Percentiles rank a stretch among this genome's conserved stretches.
Conservation (phyloP, 2,888 invertebrate genomes). For the Malachius bipustulatus region DNA sequence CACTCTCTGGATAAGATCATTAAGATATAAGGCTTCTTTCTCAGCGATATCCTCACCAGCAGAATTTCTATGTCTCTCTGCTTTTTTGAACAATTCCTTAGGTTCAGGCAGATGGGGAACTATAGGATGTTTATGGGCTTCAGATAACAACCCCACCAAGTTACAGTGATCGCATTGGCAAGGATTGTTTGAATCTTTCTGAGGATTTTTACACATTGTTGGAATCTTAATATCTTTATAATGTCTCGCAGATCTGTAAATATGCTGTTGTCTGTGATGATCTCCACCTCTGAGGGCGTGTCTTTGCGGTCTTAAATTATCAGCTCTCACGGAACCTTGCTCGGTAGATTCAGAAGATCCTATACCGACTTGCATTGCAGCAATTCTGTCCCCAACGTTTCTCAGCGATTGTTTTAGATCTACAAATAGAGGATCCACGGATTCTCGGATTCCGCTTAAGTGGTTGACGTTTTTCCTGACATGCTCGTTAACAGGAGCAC, state of each 20-base stretch:
- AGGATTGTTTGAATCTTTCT: conserved; percentile 20
- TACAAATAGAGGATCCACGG: conserved; percentile 11
- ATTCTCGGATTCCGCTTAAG: conserved; percentile 12
- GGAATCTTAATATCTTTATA: conserved; percentile 25
- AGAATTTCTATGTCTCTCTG: neutral
- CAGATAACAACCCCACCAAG: conserved; percentile 30
- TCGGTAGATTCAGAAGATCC: conserved; percentile 11
- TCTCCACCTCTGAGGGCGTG: conserved; percentile 12
- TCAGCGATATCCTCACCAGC: neutral
- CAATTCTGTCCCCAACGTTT: conserved; percentile 17
- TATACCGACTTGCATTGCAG: conserved; percentile 14
- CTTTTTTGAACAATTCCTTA: conserved; percentile 4
- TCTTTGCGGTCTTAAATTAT: conserved; percentile 9
- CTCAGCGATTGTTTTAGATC: conserved; percentile 13
- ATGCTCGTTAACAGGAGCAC: conserved; percentile 11
- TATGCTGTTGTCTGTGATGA: conserved; percentile 21
- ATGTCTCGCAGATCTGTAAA: conserved; percentile 28
- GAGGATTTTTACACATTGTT: conserved; percentile 26
- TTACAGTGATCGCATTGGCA: conserved; percentile 35
- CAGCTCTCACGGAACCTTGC: conserved; percentile 3
- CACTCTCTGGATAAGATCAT: conserved; percentile 24
- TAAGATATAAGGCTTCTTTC: neutral
- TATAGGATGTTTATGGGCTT: conserved; percentile 33
- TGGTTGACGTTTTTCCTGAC: conserved; percentile 1
- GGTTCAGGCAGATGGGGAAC: conserved; percentile 19